Conservation (phyloP, 64 coral and sea anemone genomes). For the Pachyseris speciosa region DNA sequence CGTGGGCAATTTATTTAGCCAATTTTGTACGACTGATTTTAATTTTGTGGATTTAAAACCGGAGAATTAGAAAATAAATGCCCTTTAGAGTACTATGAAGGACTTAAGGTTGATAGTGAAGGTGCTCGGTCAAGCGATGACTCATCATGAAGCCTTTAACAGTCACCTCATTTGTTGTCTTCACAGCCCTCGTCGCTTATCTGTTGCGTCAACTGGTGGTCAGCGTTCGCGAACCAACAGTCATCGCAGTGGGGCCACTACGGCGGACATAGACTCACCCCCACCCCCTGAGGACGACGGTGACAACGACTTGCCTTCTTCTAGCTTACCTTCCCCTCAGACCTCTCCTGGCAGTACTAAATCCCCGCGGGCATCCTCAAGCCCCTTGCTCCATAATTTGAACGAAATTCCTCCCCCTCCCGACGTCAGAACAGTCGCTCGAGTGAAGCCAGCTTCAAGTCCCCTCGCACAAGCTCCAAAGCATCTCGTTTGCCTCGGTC, state of each 20-base stretch:
- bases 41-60: too few species aligned
- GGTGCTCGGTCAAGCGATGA: too few species aligned
- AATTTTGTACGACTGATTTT: too few species aligned
- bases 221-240: constrained; percentile 50
- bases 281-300: constrained; percentile 22
- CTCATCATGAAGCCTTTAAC: not conserved
- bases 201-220: not conserved
- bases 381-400: not conserved
- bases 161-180: not conserved
- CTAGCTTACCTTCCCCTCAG: constrained; percentile 11
- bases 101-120: too few species aligned
- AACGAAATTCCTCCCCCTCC: not conserved
- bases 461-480: not conserved
- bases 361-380: constrained; percentile 7
- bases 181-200: constrained; percentile 1
- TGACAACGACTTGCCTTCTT: constrained; percentile 1
- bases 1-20: too few species aligned
- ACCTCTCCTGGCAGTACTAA: constrained; percentile 23
- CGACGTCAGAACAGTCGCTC: constrained; percentile 10
- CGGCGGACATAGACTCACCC: constrained; percentile 59
- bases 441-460: constrained; percentile 1
- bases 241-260: constrained; percentile 48
- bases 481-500: not conserved
- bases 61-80: too few species aligned
- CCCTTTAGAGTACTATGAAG: too few species aligned